Evolutionary conservation across 2,888 invertebrate species (phyloP).

Genomic region (Synergus gifuensis): DNA sequence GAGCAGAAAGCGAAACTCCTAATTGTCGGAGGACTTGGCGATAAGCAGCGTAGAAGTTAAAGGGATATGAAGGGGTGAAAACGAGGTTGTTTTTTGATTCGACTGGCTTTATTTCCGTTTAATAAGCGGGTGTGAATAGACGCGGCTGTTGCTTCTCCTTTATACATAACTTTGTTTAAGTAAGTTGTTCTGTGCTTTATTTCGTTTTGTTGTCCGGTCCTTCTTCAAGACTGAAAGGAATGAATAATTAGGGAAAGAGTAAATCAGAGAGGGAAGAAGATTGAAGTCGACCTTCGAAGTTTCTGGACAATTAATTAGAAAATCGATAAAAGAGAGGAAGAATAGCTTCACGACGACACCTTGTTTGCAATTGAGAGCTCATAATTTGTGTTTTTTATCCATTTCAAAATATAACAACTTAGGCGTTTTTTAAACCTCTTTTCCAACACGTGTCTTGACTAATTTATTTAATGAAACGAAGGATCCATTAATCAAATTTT

Average conservation of each 20-base stretch:
- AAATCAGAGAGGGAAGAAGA: conserved; percentile 48
- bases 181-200: conserved; percentile 67
- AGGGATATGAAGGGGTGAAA: conserved; percentile 45
- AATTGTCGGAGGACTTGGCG: conserved; percentile 48
- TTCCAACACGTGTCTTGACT: too few species aligned
- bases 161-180: conserved; percentile 63
- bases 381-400: too few species aligned
- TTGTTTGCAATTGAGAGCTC: too few species aligned
- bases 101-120: conserved; percentile 66
- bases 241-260: conserved; percentile 63
- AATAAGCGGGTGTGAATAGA: conserved; percentile 70
- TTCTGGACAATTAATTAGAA: conserved; percentile 67
- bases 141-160: conserved; percentile 66
- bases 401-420: too few species aligned
- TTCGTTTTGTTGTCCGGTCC: conserved; percentile 65
- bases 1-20: conserved; percentile 39
- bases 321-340: conserved; percentile 31
- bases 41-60: conserved; percentile 8
- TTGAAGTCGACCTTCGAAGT: conserved; percentile 59
- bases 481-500: too few species aligned
- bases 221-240: conserved; percentile 58
- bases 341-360: background rate
- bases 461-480: too few species aligned
- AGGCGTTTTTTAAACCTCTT: too few species aligned
- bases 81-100: conserved; percentile 62